phyloP scores from a whole-genome alignment of 2,113 vertebrate species.

The Coptodon rendalli region DNA sequence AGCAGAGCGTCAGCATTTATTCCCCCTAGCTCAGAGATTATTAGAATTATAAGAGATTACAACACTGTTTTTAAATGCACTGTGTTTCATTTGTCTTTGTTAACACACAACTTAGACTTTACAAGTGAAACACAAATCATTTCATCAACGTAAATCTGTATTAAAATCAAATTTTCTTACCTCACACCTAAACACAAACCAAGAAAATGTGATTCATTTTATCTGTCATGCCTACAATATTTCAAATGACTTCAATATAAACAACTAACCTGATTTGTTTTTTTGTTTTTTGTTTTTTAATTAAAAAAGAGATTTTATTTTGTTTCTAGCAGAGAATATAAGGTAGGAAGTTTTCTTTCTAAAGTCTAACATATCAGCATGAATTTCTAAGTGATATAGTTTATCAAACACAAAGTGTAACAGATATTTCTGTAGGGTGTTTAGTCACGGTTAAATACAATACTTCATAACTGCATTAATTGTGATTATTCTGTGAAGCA shows the following conservation, averaged over 20 bases:
- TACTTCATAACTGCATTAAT: neutral
- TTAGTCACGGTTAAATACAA: neutral
- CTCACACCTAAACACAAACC: neutral
- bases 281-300: neutral
- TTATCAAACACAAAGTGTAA: neutral
- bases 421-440: neutral
- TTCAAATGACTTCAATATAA: neutral
- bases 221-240: neutral
- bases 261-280: neutral
- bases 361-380: neutral
- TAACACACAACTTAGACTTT: neutral
- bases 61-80: neutral
- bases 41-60: neutral
- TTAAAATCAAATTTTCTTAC: neutral
- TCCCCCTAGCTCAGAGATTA: neutral
- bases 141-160: neutral
- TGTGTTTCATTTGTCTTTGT: neutral
- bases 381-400: neutral
- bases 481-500: neutral
- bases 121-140: neutral
- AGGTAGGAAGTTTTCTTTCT: neutral
- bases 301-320: neutral
- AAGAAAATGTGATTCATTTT: neutral
- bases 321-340: neutral
- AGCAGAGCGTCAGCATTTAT: accelerated